These are phyloP conservation scores for Cavia porcellus DNA, from an alignment of 2,113 vertebrate species.

Conservation along the genomic window DNA sequence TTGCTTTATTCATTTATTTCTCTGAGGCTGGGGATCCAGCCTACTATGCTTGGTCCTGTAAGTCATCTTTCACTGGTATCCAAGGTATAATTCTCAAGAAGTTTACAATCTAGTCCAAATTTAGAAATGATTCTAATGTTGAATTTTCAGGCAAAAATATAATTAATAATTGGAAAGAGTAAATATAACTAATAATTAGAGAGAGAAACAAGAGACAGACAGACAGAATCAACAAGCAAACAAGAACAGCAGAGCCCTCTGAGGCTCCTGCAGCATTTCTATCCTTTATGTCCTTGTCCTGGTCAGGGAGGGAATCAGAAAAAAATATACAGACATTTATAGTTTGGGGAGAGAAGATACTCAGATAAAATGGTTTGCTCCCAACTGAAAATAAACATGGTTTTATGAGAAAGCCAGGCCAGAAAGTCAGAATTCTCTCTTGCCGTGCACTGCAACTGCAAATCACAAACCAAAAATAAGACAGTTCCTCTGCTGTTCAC, in stretches of 20 bases:
- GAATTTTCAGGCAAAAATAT: background rate
- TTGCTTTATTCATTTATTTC: background rate
- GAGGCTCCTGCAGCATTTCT: background rate
- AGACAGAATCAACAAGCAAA: background rate
- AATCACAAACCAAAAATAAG: background rate
- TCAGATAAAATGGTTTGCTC: background rate
- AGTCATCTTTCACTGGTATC: background rate
- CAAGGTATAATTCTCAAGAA: background rate
- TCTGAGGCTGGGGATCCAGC: background rate
- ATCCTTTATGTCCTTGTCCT: background rate
- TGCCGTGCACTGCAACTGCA: background rate
- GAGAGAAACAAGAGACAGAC: background rate
- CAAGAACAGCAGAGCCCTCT: background rate
- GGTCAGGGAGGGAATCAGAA: background rate
- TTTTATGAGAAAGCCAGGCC: conserved; percentile 25
- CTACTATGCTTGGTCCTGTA: background rate
- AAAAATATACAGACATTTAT: background rate
- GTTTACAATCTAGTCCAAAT: background rate
- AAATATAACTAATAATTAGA: background rate
- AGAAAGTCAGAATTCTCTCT: background rate
- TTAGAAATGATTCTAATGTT: conserved; percentile 26
- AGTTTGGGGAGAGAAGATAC: background rate
- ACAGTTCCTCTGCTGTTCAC: background rate
- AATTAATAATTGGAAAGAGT: background rate
- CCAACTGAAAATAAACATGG: conserved; percentile 47